Conservation (phyloP, 2,888 invertebrate genomes). For the Nesidiocoris tenuis region DNA sequence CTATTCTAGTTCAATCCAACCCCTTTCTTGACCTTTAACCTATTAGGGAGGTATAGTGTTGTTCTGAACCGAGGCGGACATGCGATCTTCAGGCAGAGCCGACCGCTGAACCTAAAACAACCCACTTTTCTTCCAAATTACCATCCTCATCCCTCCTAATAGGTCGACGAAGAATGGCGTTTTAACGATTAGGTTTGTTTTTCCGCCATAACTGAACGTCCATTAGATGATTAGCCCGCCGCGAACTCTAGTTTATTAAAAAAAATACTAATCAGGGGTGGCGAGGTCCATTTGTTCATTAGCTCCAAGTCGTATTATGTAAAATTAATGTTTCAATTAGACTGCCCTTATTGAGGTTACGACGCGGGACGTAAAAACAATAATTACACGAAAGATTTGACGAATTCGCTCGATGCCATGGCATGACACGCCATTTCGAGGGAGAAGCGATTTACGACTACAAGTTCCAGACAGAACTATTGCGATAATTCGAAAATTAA, state of each 20-base stretch:
- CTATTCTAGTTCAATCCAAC: neutral
- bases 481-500: no score
- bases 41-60: neutral
- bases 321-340: neutral
- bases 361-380: no score
- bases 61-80: neutral
- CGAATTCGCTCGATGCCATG: no score
- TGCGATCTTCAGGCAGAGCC: neutral
- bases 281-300: neutral
- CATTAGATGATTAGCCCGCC: neutral
- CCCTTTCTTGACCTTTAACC: neutral
- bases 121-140: neutral
- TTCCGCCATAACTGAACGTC: neutral
- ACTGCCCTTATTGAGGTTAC: no score
- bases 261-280: neutral
- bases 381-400: no score
- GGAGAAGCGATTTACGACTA: no score
- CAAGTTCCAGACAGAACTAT: no score
- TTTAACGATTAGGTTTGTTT: neutral
- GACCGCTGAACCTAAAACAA: neutral
- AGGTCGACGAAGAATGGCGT: neutral
- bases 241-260: neutral
- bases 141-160: neutral
- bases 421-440: no score
- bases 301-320: neutral